Conservation (phyloP, 2,888 invertebrate species). For the Rhimphoctona megacephalus region DNA sequence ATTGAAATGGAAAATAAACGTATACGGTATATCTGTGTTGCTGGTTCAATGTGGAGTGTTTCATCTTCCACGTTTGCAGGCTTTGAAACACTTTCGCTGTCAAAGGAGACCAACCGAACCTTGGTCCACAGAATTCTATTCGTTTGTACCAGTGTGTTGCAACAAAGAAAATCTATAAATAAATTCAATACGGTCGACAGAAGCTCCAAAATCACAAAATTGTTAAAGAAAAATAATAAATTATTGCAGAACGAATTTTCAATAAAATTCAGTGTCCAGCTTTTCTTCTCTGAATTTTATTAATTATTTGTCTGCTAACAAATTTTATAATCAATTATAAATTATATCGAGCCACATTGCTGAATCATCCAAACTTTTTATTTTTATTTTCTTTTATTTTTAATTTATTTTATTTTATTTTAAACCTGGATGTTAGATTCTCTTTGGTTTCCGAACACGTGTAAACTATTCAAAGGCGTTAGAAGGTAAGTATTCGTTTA, state of each 20-base stretch:
- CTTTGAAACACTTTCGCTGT: background rate
- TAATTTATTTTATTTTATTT: background rate
- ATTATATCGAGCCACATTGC: background rate
- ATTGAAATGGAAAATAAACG: background rate
- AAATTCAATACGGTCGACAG: background rate
- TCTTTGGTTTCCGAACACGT: background rate
- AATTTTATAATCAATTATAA: no score
- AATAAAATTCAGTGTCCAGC: no score
- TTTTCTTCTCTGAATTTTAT: no score
- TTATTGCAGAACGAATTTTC: background rate
- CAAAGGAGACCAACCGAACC: background rate
- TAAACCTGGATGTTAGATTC: background rate
- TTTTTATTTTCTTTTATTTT: background rate
- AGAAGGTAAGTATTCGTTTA: background rate
- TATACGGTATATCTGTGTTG: background rate
- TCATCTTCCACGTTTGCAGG: background rate
- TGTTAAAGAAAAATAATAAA: background rate
- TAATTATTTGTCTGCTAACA: no score
- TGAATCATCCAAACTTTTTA: background rate
- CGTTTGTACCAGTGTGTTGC: background rate
- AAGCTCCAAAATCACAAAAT: background rate
- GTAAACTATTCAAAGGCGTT: background rate
- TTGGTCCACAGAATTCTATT: background rate
- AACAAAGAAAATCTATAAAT: background rate
- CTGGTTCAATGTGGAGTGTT: background rate